Base-by-base conservation (phyloP, 2,113 vertebrate species). In the Galemys pyrenaicus region DNA sequence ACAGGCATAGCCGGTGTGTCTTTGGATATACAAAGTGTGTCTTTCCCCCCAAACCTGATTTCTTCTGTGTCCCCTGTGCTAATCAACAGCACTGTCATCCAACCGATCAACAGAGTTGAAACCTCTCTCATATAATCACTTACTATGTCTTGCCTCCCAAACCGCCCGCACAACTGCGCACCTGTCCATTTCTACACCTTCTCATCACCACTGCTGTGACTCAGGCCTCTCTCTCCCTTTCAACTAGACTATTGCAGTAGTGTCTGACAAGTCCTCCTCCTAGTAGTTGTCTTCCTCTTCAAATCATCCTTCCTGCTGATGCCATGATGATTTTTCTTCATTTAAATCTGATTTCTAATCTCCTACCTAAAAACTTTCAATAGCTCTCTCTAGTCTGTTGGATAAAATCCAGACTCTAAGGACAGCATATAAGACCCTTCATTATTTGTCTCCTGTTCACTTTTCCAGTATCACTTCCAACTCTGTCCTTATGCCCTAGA, bases 321-420 rank as follows among this genome's bases (percentile, higher is more conserved):
- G n/a, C 54, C n/a, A 67, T 5, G 2, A 24, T 92, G 28, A 51
- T 58, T 74, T 94, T 96, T 85, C 92, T 56, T 71, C 81, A 67
- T 79, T 13, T 68, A 95, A 91, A 75, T 81, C n/a, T 93, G 51
- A 86, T 70, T 89, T 90, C 91, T 74, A 91, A 78, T 91, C 26
- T 94, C 35, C 15, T 80, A 24, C 19, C 39, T 79, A 81, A 95
- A 79, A 80, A 2, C 5, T 91, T 86, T 93, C 58, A 71, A 4
- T 74, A 46, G 37, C 60, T 89, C 19, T 49, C 26, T 73, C 9
- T 62, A 71, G 12, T 24, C 60, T 67, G 13, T 62, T 80, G 44
- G 24, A 62, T 94, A 81, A 95, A 93, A 79, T 71, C 35, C 54
- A 93, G 87, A 74, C 26, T 13, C 32, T 64, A 75, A 79, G 24